Evolutionary conservation across 2,797 vertebrate species (phyloP), one percentile per base, ranked within the genome.

Genomic region (Lepus oiostolus): DNA sequence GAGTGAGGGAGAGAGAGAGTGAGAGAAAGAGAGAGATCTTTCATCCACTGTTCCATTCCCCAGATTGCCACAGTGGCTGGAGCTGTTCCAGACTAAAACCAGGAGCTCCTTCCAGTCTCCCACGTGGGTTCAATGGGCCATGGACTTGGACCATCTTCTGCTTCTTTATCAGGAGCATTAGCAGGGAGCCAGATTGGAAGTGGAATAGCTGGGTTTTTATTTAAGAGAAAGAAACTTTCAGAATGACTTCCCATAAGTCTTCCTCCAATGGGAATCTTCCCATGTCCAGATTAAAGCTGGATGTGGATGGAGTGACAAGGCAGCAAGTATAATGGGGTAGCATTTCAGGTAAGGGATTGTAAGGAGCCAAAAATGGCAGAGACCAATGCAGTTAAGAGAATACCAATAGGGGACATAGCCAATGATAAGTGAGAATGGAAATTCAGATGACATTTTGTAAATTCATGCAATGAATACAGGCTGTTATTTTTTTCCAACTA

Each of bases 371-470:
- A 1, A n/a, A 19, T 26, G 16, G 11, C 14, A 83, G 47, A 76
- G 14, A 80, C 72, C 72, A 67, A 54, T 63, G 75, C 76, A 4
- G 1, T 67, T 47, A 32, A 70, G 5, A 86, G 12, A 3, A 70
- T 8, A 71, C 35, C 17, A 58, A 85, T 52, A 72, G 47, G 71
- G 8, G 72, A 58, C 11, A 76, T 5, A 67, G 13, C 3, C 67
- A 91, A 90, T 95, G 28, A 88, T 47, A 19, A 68, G 42, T 83
- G 5, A 74, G n/a, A 79, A 85, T 47, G 28, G 7, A 65, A 93
- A 80, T 91, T 94, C 26, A 65, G 7, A 83, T 67, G 92, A 32
- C 12, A 70, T 72, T 81, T 85, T 92, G 24, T 19, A 75, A 95
- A 95, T 4, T 0, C 8, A 77, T 74, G 9, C 47, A n/a, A n/a